Evolutionary conservation across 2,888 invertebrate species (phyloP), one percentile per base, ranked within the genome.

Genomic region (Hirtodrosophila alboralis): DNA sequence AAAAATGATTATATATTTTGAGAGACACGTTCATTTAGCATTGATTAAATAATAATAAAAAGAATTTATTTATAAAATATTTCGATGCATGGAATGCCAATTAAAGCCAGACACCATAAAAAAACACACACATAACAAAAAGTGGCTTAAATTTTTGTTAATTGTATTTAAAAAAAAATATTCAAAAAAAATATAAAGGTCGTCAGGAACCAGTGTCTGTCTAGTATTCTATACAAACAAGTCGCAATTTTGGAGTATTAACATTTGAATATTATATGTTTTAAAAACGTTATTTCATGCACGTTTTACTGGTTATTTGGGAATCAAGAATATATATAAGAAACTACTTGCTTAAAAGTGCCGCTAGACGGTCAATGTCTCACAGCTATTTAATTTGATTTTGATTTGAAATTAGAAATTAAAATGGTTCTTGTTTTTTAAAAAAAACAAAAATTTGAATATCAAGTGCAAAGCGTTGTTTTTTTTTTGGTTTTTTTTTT

Each of bases 271-370:
- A 37, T 54, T 18, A 18, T 18, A 18, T 36, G 10, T 23, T 45
- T 57, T 31, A 10, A 10, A 44, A 38, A 27, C 45, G 33, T 41
- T 53, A 64, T 59, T 59, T 58, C 18, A 18, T 66, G 70, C 67
- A 73, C 67, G 72, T 78, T 68, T 71, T 65, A 45, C 84, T 54
- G 76, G 84, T 76, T 70, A 51, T 53, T 52, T 18, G 10, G 27
- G 18, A 12, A n/a, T 45, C 8, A 8, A 23, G 26, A 21, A 40
- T 37, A 21, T 33, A 21, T 33, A 34, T 5, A n/a, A 27, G 14
- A 31, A 47, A 38, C 30, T 31, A 27, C 2, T 23, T 2, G 1
- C 23, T 44, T n/a, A n/a, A n/a, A 31, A 9, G 28, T 9, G 7
- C 52, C 44, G 71, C 48, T 37, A 65, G 49, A 37, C 49, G 28